Evolutionary conservation across 2,797 vertebrate species (phyloP).

Genomic region (Acipenser transmontanus): DNA sequence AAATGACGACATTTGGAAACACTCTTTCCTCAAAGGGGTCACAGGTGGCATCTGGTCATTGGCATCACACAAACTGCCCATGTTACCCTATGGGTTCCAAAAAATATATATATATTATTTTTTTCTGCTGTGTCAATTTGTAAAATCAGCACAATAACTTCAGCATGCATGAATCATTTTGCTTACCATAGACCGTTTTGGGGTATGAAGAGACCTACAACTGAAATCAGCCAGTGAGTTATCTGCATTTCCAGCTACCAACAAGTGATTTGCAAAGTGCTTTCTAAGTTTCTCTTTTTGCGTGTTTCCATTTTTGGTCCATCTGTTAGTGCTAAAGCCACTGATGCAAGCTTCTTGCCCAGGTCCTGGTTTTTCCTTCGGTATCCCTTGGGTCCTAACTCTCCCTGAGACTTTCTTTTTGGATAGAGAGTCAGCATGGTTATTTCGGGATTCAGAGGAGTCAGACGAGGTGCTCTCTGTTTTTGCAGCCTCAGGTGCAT

Average conservation of each 20-base stretch:
- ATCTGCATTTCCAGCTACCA: conserved; percentile 6
- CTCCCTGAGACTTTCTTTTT: conserved; percentile 9
- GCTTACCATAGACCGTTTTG: conserved; percentile 9
- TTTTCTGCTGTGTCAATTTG: not conserved
- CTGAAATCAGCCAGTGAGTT: conserved; percentile 10
- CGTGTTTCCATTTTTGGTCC: conserved; percentile 41
- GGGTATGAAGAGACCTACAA: not conserved
- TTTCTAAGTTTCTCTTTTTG: conserved; percentile 11
- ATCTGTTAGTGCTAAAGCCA: conserved; percentile 57
- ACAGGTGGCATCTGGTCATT: conserved; percentile 28
- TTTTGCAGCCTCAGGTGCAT: not conserved
- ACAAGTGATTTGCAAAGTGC: not conserved
- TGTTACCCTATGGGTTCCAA: conserved; percentile 21
- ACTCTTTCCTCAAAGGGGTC: conserved; percentile 38
- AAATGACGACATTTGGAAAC: conserved; percentile 45
- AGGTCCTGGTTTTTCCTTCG: conserved; percentile 32
- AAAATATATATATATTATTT: not conserved
- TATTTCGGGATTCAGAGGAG: not conserved
- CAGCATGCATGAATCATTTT: not conserved
- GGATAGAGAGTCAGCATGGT: not conserved
- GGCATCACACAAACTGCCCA: conserved; percentile 16
- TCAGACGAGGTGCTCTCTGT: not conserved
- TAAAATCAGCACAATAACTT: not conserved
- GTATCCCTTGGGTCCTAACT: conserved; percentile 14
- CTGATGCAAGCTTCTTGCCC: conserved; percentile 58